Evolutionary conservation across 2,113 vertebrate species (phyloP).

Genomic region (Rhizomys pruinosus): DNA sequence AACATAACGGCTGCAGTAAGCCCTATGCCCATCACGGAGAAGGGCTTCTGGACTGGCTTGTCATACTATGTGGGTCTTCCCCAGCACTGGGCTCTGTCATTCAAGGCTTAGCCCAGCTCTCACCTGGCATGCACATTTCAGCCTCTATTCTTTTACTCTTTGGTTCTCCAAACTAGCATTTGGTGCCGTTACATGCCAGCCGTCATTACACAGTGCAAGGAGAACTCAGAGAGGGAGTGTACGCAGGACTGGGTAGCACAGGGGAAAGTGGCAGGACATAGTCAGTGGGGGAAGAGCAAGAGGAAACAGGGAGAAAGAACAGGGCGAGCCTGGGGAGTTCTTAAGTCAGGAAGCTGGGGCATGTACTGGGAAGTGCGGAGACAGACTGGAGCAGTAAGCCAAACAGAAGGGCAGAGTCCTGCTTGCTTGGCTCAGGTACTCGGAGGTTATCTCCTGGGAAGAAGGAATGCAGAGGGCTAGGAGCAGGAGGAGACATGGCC

Average conservation of each 20-base stretch:
- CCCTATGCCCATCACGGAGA: not conserved
- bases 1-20: not conserved
- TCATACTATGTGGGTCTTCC: not conserved
- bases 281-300: not conserved
- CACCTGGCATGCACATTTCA: not conserved
- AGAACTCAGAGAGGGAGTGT: not conserved
- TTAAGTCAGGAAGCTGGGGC: not conserved
- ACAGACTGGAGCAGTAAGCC: not conserved
- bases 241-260: rapidly evolving
- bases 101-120: not conserved
- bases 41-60: not conserved
- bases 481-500: not conserved
- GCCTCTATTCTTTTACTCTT: not conserved
- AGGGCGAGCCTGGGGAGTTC: not conserved
- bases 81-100: not conserved
- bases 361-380: not conserved
- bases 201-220: not conserved
- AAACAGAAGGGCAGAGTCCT: not conserved
- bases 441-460: not conserved
- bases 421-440: not conserved
- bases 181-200: not conserved
- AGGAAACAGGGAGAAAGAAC: not conserved
- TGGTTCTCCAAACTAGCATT: not conserved
- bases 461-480: not conserved
- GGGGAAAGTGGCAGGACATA: not conserved